A percentile compares a stretch with the other conserved stretches of the same genome.
Evolutionary conservation across 2,888 invertebrate species (phyloP).

Genomic region (Dolomedes plantarius): DNA sequence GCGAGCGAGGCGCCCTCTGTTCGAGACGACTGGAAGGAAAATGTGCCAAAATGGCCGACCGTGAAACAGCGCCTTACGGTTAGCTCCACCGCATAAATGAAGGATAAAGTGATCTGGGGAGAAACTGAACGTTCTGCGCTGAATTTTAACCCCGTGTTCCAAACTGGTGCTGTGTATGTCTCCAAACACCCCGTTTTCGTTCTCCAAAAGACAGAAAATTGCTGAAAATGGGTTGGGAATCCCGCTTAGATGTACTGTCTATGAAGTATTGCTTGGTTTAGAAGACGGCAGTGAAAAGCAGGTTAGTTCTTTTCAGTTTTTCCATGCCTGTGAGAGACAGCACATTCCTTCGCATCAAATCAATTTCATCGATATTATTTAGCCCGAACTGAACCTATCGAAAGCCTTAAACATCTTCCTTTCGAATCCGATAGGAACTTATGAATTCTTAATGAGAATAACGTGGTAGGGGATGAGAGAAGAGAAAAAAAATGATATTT

Average conservation of each 20-base stretch:
- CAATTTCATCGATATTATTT: no score
- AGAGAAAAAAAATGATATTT: no score
- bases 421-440: no score
- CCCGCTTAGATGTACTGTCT: slow-evolving; percentile 20
- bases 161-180: slow-evolving; percentile 50
- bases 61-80: slow-evolving; percentile 40
- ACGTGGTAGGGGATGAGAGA: no score
- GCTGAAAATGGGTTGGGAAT: slow-evolving; percentile 39
- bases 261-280: slow-evolving; percentile 51
- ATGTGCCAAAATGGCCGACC: slow-evolving; percentile 60
- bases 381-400: no score
- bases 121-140: background rate
- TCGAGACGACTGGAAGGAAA: slow-evolving; percentile 21
- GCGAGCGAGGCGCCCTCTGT: slow-evolving; percentile 39
- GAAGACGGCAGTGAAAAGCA: slow-evolving; percentile 30
- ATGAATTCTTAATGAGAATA: no score
- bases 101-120: slow-evolving; percentile 26
- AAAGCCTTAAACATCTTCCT: no score
- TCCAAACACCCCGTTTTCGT: slow-evolving; percentile 35
- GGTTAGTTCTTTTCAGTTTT: slow-evolving; percentile 34
- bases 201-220: slow-evolving; percentile 15
- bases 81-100: slow-evolving; percentile 52
- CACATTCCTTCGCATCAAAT: background rate
- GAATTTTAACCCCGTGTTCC: slow-evolving; percentile 6
- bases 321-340: no score